These are phyloP conservation scores for Ennomos erosarius DNA, from an alignment of 2,888 invertebrate species.

Conservation along the genomic window DNA sequence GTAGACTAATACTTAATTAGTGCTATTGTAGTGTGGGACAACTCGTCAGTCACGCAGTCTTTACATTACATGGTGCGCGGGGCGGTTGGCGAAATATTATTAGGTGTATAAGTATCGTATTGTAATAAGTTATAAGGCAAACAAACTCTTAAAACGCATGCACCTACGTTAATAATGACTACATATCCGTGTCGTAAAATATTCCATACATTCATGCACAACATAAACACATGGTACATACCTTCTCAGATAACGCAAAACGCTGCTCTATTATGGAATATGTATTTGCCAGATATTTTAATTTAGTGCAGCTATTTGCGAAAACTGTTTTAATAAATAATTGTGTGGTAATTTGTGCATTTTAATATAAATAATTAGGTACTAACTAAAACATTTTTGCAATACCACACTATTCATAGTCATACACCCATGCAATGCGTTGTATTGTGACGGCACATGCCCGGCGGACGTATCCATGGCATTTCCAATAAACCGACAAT, in stretches of 20 bases:
- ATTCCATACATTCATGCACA: too few relatives aligned
- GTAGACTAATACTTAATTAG: constrained; percentile 43
- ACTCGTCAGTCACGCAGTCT: constrained; percentile 56
- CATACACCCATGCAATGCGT: too few relatives aligned
- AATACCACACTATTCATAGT: background rate
- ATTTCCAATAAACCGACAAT: constrained; percentile 29
- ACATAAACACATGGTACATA: too few relatives aligned
- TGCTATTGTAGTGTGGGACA: constrained; percentile 51
- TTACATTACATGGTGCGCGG: constrained; percentile 32
- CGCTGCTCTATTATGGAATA: too few relatives aligned
- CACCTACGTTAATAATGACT: too few relatives aligned
- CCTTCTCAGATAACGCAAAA: too few relatives aligned
- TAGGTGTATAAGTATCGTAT: too few relatives aligned
- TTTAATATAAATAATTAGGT: background rate
- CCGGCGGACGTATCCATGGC: constrained; percentile 15
- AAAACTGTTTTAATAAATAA: background rate
- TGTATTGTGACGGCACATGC: constrained; percentile 5
- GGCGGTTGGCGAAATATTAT: constrained; percentile 1
- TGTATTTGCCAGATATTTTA: background rate
- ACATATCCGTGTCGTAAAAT: too few relatives aligned
- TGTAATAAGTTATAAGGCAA: too few relatives aligned
- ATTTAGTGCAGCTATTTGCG: background rate
- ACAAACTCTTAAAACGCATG: too few relatives aligned
- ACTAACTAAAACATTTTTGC: background rate
- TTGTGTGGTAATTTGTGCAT: background rate